Conservation (phyloP, 2,888 invertebrate genomes). For the Phania funesta region DNA sequence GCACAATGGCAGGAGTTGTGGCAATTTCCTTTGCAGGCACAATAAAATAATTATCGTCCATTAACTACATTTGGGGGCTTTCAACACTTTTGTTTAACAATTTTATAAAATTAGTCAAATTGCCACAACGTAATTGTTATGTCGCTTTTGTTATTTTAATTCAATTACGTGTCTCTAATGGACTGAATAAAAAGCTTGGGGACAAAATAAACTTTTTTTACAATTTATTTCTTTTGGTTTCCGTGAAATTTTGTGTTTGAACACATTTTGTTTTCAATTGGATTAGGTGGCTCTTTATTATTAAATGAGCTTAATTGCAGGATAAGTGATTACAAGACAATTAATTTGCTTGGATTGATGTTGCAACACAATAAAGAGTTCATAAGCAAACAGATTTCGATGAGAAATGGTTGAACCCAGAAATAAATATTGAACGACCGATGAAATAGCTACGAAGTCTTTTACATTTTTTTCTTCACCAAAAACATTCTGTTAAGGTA, state of each 20-base stretch:
- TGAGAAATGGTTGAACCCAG: no score
- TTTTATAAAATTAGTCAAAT: conserved; percentile 63
- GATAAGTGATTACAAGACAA: no score
- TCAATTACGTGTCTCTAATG: conserved; percentile 53
- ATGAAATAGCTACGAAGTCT: no score
- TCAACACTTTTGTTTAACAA: conserved; percentile 59
- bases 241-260: background rate
- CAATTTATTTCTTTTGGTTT: conserved; percentile 13
- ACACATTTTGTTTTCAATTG: background rate
- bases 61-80: conserved; percentile 48
- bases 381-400: no score
- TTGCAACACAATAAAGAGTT: no score
- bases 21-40: background rate
- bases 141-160: conserved; percentile 57
- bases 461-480: no score
- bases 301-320: no score
- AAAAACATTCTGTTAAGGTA: no score
- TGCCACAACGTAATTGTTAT: conserved; percentile 48
- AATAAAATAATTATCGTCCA: conserved; percentile 25
- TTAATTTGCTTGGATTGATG: no score
- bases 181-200: conserved; percentile 31
- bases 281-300: no score
- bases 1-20: conserved; percentile 26
- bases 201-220: background rate
- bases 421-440: no score